Conservation (phyloP, 2,797 vertebrate species). For the Falco berigora region DNA sequence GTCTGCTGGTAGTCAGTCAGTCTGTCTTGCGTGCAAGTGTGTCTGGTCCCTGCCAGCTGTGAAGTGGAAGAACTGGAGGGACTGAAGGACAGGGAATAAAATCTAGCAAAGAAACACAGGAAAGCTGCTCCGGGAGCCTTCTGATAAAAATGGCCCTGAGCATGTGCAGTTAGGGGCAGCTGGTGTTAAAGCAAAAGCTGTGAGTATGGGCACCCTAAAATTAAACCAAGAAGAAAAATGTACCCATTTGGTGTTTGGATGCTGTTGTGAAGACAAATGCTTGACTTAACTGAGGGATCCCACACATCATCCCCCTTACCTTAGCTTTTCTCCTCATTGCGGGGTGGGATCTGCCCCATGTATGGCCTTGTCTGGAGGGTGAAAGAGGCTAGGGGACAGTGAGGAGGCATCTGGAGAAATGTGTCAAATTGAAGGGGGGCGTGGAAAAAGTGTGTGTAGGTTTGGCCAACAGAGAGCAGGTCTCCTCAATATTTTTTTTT, state of each 20-base stretch:
- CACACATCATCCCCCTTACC: rapidly evolving
- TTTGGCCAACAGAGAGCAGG: neutral
- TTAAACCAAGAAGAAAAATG: neutral
- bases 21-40: neutral
- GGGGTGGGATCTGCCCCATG: neutral
- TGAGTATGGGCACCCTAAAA: neutral
- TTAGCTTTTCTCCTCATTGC: rapidly evolving
- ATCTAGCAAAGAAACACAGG: neutral
- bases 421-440: rapidly evolving
- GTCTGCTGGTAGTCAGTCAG: neutral
- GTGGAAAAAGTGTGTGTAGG: neutral
- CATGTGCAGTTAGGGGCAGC: neutral
- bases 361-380: neutral
- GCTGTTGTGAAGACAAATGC: neutral
- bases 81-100: neutral
- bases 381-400: no score
- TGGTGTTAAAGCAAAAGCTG: neutral
- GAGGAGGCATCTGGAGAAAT: neutral
- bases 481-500: neutral
- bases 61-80: neutral
- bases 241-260: neutral
- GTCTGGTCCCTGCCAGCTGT: neutral
- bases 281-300: neutral
- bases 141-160: neutral
- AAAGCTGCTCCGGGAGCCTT: neutral